A percentile compares a stretch with the other conserved stretches of the same genome.
Conservation (phyloP, 2,888 invertebrate genomes). For the Melolontha melolontha region DNA sequence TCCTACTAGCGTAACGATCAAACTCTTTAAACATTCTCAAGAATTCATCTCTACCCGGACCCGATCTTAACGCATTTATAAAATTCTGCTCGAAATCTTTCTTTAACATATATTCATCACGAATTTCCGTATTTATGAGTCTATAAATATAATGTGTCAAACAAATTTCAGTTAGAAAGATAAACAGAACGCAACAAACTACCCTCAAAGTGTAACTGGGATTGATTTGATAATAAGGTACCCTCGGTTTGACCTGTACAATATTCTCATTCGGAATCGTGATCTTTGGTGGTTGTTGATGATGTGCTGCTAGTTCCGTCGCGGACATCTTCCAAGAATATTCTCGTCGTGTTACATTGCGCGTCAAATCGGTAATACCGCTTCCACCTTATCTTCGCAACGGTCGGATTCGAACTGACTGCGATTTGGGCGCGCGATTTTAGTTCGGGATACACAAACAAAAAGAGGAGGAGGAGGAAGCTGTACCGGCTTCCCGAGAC, state of each 20-base stretch:
- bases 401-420: constrained; percentile 41
- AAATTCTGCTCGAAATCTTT: constrained; percentile 58
- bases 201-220: constrained; percentile 63
- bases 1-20: constrained; percentile 39
- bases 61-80: constrained; percentile 56
- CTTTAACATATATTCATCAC: constrained; percentile 59
- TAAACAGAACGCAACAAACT: constrained; percentile 63
- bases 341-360: constrained; percentile 28
- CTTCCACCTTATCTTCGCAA: constrained; percentile 26
- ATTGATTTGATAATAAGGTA: constrained; percentile 54
- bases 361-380: constrained; percentile 14
- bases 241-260: constrained; percentile 35
- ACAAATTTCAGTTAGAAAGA: constrained; percentile 62
- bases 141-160: constrained; percentile 63
- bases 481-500: constrained; percentile 23
- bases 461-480: constrained; percentile 19
- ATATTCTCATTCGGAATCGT: constrained; percentile 25
- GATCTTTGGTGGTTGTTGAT: constrained; percentile 18
- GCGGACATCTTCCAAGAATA: constrained; percentile 18
- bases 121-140: constrained; percentile 61
- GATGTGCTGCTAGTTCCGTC: constrained; percentile 9
- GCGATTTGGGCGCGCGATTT: constrained; percentile 31
- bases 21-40: constrained; percentile 56
- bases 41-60: constrained; percentile 57
- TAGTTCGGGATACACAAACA: background rate